Evolutionary conservation across 2,888 invertebrate genomes (phyloP).

Genomic region (Leucophenga maculata): DNA sequence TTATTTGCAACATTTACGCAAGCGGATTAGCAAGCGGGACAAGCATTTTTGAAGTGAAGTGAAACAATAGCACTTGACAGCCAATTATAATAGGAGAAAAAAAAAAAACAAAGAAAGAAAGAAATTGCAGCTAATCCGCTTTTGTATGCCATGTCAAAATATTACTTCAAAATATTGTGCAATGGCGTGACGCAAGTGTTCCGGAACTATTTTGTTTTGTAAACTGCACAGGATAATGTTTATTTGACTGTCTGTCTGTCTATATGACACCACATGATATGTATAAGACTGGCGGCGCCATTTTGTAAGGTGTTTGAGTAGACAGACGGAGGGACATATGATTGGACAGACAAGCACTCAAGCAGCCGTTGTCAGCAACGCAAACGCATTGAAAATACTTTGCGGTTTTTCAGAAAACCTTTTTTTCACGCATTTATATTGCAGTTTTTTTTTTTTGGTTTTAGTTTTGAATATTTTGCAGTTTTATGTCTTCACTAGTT

Average conservation of each 20-base stretch:
- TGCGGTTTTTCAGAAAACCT: constrained; percentile 59
- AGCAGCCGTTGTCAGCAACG: constrained; percentile 20
- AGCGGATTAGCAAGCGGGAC: constrained; percentile 26
- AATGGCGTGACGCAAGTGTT: background rate
- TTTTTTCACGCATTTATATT: constrained; percentile 35
- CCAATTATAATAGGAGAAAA: constrained; percentile 27
- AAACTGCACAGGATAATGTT: background rate
- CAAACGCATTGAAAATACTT: constrained; percentile 44
- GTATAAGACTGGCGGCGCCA: constrained; percentile 39
- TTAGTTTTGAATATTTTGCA: constrained; percentile 45
- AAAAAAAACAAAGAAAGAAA: constrained; percentile 2
- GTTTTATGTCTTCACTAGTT: constrained; percentile 58
- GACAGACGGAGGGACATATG: constrained; percentile 34
- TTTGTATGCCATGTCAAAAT: constrained; percentile 40
- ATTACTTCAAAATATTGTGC: constrained; percentile 25
- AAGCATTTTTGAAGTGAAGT: constrained; percentile 16
- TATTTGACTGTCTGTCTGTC: background rate
- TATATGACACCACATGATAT: background rate
- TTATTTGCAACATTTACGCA: constrained; percentile 53
- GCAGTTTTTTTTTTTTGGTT: constrained; percentile 27
- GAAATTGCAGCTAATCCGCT: constrained; percentile 51
- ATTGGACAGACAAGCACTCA: constrained; percentile 24
- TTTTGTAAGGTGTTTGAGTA: constrained; percentile 55
- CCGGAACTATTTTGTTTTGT: background rate
- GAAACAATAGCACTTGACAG: background rate